These are phyloP conservation scores for Diploscapter pachys DNA, from an alignment of 1,140 invertebrate species.

Conservation along the genomic window DNA sequence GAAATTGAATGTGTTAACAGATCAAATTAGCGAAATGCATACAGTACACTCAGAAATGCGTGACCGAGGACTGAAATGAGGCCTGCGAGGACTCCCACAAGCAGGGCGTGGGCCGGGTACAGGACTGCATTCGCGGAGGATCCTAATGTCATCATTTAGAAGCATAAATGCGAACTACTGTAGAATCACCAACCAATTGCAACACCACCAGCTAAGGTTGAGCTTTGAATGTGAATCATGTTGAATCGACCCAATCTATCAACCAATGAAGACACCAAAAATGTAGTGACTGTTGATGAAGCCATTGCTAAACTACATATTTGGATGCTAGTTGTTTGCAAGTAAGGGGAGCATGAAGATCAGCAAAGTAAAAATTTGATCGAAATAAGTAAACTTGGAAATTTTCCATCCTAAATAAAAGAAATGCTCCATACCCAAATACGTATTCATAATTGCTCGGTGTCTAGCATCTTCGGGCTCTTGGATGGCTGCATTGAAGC, in stretches of 20 bases:
- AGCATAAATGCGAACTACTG: not conserved
- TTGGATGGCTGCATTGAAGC: conserved; percentile 80
- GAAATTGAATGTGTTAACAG: conserved; percentile 9
- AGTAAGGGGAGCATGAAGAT: too few relatives aligned
- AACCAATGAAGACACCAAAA: conserved; percentile 76
- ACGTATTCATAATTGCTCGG: conserved; percentile 86
- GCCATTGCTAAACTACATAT: conserved; percentile 64
- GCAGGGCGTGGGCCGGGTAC: conserved; percentile 77
- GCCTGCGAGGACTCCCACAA: conserved; percentile 77
- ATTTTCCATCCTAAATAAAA: too few relatives aligned
- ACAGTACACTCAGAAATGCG: conserved; percentile 66
- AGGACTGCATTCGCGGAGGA: conserved; percentile 71
- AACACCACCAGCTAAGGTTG: conserved; percentile 66
- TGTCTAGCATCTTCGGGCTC: conserved; percentile 67
- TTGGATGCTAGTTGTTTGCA: too few relatives aligned
- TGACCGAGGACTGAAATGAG: conserved; percentile 80
- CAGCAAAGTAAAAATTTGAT: too few relatives aligned
- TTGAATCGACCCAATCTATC: conserved; percentile 62
- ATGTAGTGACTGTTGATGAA: conserved; percentile 70
- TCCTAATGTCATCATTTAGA: conserved; percentile 7
- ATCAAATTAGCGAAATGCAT: conserved; percentile 8
- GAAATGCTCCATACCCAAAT: conserved; percentile 70
- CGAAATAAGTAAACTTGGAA: too few relatives aligned
- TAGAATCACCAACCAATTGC: conserved; percentile 62
- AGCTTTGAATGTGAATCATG: conserved; percentile 60